A percentile compares a stretch with the other conserved stretches of the same genome.
These are phyloP conservation scores for Sesia apiformis DNA, from an alignment of 2,888 invertebrate species.

Conservation along the genomic window DNA sequence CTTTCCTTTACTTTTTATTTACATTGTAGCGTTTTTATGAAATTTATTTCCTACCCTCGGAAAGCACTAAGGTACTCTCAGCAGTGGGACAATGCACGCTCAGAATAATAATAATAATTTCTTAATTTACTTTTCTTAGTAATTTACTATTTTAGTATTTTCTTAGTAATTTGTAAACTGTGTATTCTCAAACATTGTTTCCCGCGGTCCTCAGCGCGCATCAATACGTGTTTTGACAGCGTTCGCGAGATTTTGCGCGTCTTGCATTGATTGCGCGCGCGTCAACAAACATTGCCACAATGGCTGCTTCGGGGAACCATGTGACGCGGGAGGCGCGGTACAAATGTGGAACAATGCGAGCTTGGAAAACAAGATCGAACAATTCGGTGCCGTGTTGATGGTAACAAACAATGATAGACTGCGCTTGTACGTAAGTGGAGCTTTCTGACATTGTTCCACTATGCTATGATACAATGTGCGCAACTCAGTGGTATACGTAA, in stretches of 20 bases:
- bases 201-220: background rate
- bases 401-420: constrained; percentile 30
- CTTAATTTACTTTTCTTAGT: too few relatives aligned
- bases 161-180: too few relatives aligned
- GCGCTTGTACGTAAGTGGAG: constrained; percentile 38
- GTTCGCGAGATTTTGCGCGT: constrained; percentile 59
- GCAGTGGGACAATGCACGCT: too few relatives aligned
- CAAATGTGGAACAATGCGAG: constrained; percentile 66
- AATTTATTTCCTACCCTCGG: too few relatives aligned
- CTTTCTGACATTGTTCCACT: constrained; percentile 40
- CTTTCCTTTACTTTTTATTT: too few relatives aligned
- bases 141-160: too few relatives aligned
- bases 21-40: too few relatives aligned
- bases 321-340: constrained; percentile 48
- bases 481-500: background rate
- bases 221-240: constrained; percentile 23
- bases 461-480: constrained; percentile 10
- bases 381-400: constrained; percentile 33
- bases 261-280: constrained; percentile 37
- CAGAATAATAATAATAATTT: too few relatives aligned
- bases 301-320: constrained; percentile 60
- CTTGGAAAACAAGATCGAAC: constrained; percentile 58
- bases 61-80: too few relatives aligned
- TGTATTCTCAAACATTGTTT: background rate
- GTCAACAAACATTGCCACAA: constrained; percentile 68